Percentiles rank a stretch among this genome's conserved stretches.
Conservation (phyloP, 1,140 invertebrate genomes). For the Saxidomus purpurata region DNA sequence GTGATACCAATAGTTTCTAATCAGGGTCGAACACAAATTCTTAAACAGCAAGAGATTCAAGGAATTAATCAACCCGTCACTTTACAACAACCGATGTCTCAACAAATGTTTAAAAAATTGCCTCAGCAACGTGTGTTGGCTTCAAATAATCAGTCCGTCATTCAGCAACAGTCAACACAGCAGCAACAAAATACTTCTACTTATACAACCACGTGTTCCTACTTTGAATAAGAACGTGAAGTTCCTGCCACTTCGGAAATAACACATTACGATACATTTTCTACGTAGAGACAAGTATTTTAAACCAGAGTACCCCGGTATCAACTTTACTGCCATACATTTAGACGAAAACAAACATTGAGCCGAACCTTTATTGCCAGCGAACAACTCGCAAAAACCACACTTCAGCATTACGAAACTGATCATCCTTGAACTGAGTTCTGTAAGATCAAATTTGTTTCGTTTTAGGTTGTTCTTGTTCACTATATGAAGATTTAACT, state of each 20-base stretch:
- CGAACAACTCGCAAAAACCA: background rate
- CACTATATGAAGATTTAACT: no score
- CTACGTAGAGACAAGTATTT: background rate
- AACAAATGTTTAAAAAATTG: background rate
- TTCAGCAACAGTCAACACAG: background rate
- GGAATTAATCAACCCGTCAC: no score
- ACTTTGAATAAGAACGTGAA: background rate
- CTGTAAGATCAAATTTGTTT: background rate
- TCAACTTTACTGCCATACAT: conserved; percentile 12
- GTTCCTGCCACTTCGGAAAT: background rate
- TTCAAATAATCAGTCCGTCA: background rate
- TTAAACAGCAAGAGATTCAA: no score
- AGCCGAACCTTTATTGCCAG: background rate
- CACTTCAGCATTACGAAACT: conserved; percentile 3
- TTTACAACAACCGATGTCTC: background rate
- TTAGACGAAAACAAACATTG: conserved; percentile 9
- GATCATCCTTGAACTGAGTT: background rate
- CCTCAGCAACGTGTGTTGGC: background rate
- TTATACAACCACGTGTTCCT: background rate
- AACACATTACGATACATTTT: background rate
- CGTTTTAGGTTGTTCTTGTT: no score
- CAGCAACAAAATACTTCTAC: background rate
- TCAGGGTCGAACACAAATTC: no score
- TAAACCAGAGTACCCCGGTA: conserved; percentile 12
- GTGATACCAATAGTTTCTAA: no score